These are phyloP conservation scores for Eupithecia dodoneata DNA, from an alignment of 2,888 invertebrate species.

Conservation along the genomic window DNA sequence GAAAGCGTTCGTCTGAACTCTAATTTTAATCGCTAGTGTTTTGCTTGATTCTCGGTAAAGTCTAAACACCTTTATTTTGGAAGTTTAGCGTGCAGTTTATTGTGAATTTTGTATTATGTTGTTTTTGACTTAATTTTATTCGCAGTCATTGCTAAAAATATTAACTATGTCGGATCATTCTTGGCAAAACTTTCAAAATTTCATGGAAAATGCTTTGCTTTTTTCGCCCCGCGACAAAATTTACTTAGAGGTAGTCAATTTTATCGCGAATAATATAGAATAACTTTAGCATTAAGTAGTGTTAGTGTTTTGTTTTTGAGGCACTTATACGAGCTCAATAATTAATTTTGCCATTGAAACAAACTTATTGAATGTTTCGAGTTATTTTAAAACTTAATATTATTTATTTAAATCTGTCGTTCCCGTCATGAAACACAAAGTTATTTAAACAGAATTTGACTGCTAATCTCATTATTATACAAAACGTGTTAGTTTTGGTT, in stretches of 20 bases:
- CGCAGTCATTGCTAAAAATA: neutral
- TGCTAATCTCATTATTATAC: slow-evolving; percentile 56
- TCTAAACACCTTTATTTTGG: neutral
- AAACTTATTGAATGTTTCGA: neutral
- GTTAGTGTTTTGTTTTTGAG: neutral
- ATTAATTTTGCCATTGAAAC: neutral
- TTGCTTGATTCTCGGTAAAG: neutral
- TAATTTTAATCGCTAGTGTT: neutral
- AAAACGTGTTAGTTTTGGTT: slow-evolving; percentile 51
- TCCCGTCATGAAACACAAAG: neutral
- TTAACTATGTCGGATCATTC: neutral
- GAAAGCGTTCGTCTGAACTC: neutral
- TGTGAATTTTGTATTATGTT: neutral
- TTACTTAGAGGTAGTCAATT: neutral
- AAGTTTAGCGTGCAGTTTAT: neutral
- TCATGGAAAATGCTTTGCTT: neutral
- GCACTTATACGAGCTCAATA: neutral
- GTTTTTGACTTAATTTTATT: neutral
- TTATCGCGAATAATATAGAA: too few species aligned
- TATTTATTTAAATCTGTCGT: neutral
- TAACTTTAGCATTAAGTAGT: neutral
- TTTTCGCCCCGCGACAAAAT: neutral
- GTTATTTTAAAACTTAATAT: neutral
- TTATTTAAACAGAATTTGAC: slow-evolving; percentile 1
- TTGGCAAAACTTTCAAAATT: neutral